Evolutionary conservation across 2,797 vertebrate species (phyloP).

Genomic region (Etheostoma nigrum): DNA sequence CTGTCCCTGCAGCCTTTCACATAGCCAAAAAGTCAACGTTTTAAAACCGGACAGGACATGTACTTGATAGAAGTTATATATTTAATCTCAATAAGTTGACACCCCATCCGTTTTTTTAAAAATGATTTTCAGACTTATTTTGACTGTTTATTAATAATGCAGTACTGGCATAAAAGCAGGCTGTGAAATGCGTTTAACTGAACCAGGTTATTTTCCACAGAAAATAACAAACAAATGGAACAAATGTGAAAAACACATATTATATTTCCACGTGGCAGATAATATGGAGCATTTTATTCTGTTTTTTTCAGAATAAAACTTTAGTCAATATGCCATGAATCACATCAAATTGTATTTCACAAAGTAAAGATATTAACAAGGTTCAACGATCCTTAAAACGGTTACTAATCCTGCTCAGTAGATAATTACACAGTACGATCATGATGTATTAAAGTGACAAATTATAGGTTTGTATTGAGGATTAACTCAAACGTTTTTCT

Average conservation of each 20-base stretch:
- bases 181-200: neutral
- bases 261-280: neutral
- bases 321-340: neutral
- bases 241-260: neutral
- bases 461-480: neutral
- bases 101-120: too few relatives aligned
- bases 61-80: neutral
- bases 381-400: neutral
- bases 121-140: neutral
- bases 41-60: neutral
- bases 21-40: neutral
- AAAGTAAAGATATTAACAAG: neutral
- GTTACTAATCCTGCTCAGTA: neutral
- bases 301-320: neutral
- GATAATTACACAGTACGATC: too few relatives aligned
- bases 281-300: too few relatives aligned
- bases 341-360: neutral
- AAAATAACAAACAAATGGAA: too few relatives aligned
- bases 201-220: neutral
- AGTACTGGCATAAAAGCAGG: neutral
- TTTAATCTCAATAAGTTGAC: neutral
- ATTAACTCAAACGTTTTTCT: neutral
- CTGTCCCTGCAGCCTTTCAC: slow-evolving; percentile 40
- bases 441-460: neutral
- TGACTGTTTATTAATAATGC: neutral